Evolutionary conservation across 2,113 vertebrate genomes (phyloP), one percentile per base, ranked within the genome.

Genomic region (Eonycteris spelaea): DNA sequence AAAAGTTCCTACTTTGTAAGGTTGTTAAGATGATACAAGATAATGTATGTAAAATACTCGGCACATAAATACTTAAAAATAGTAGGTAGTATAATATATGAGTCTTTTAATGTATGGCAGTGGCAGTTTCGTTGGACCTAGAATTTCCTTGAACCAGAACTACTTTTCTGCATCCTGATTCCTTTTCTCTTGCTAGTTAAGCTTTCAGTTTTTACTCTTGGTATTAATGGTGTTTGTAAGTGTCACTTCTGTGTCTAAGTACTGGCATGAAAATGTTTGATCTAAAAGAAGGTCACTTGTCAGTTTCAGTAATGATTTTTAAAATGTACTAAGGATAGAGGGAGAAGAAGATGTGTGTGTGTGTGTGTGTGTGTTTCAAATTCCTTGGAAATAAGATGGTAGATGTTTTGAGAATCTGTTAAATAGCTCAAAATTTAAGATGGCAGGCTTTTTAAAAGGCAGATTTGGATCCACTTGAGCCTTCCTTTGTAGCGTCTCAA

Each of bases 361-460:
- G 6, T 33, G 30, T 53, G 35, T 38, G 12, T 61, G 33, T 61
- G n/a, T 45, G n/a, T 71, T 68, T 94, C 38, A 83, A 55, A 95
- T 96, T 95, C 83, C 82, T 95, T 95, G 61, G 89, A 90, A 96
- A 16, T 78, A 94, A 93, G 89, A 74, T 86, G 87, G 59, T 59
- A 55, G 75, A 16, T 91, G 55, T 90, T 88, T 96, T 90, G 82
- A 91, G 70, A 96, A 85, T 95, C 85, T 94, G 53, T 95, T 91
- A 96, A 95, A 59, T 71, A 95, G 79, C 59, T 95, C 89, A 86
- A 0, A 94, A 95, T 75, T 65, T 45, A 93, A 91, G 38, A 79
- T 90, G 89, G 75, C n/a, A 82, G 94, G 86, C 95, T 95, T 92
- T 92, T 95, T 89, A 93, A 80, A 79, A 63, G 35, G 89, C 57